Evolutionary conservation across 2,113 vertebrate species (phyloP).

Genomic region (Saccopteryx bilineata): DNA sequence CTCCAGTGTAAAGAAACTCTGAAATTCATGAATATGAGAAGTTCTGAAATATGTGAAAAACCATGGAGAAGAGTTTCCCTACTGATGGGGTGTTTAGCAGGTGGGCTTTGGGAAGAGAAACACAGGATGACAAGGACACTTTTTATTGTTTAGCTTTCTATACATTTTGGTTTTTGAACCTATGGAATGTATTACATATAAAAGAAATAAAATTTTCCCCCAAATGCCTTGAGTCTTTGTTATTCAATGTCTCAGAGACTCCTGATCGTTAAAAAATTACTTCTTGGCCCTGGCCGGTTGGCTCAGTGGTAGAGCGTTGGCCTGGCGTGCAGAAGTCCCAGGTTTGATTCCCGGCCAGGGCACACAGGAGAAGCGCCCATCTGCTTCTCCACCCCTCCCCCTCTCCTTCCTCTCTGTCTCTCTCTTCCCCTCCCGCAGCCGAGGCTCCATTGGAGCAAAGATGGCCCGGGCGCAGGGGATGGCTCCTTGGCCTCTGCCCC

Average conservation of each 20-base stretch:
- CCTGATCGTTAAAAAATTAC: neutral
- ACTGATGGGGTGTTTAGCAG: no score
- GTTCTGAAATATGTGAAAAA: neutral
- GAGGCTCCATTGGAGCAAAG: no score
- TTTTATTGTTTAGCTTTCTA: neutral
- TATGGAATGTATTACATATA: neutral
- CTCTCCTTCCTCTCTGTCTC: no score
- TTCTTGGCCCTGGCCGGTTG: neutral
- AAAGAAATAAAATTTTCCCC: neutral
- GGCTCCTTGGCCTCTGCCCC: no score
- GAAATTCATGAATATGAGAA: neutral
- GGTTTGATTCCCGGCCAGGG: no score
- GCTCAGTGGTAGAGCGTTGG: no score
- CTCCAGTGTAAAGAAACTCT: neutral
- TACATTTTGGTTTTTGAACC: neutral
- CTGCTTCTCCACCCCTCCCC: no score
- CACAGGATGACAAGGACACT: neutral
- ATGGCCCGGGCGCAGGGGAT: no score
- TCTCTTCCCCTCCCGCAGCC: no score
- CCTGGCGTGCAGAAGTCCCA: no score
- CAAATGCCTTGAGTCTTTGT: neutral
- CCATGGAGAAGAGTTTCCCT: neutral
- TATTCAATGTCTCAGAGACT: neutral
- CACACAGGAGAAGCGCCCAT: no score
- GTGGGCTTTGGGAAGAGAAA: neutral